Percentiles rank a stretch among this genome's conserved stretches.
Conservation (phyloP, 2,888 invertebrate species). For the Limnephilus lunatus region DNA sequence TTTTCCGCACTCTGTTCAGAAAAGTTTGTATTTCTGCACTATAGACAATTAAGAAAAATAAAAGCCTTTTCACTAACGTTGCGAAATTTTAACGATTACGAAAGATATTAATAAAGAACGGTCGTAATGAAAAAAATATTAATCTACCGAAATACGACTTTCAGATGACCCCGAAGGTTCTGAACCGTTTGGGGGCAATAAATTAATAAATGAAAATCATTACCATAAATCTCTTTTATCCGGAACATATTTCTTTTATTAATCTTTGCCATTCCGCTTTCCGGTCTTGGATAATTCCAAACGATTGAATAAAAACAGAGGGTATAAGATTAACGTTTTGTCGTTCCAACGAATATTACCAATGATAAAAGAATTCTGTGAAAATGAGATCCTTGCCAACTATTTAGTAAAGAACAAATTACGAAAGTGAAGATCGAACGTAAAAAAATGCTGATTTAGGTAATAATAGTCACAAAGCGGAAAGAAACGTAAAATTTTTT, state of each 20-base stretch:
- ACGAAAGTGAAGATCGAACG: no score
- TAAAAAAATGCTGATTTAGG: no score
- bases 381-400: no score
- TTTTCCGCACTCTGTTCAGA: no score
- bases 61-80: background rate
- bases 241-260: constrained; percentile 38
- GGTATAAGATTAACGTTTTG: background rate
- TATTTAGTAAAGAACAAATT: no score
- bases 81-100: background rate
- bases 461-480: no score
- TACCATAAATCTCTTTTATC: constrained; percentile 28
- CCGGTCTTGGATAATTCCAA: constrained; percentile 3
- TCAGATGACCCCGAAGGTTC: background rate
- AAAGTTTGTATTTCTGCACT: no score
- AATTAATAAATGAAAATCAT: constrained; percentile 41
- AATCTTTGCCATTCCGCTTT: constrained; percentile 23
- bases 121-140: background rate
- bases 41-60: background rate
- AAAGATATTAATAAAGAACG: background rate
- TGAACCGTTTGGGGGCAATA: background rate
- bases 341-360: background rate
- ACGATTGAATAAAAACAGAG: background rate
- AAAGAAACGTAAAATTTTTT: no score
- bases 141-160: background rate
- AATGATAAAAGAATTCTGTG: background rate